phyloP scores from a whole-genome alignment of 1,140 invertebrate species.

The Doryteuthis pealeii region DNA sequence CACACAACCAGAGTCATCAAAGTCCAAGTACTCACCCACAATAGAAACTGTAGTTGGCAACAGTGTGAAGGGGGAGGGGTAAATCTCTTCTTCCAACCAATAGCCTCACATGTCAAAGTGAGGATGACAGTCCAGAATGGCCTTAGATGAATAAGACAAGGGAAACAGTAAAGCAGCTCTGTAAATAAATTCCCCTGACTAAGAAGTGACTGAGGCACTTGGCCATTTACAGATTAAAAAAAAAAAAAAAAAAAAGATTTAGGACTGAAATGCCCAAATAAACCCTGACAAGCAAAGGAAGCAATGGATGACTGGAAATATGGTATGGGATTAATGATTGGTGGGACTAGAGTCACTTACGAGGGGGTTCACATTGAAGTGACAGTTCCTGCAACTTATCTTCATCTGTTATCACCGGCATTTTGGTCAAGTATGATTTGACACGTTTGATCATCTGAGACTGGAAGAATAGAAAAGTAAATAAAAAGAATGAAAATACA shows the following conservation, averaged over 20 bases:
- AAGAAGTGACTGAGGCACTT: no score
- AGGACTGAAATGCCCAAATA: no score
- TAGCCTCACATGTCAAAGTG: background rate
- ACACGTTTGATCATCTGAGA: slow-evolving; percentile 96
- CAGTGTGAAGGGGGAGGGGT: background rate
- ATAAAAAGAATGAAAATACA: background rate
- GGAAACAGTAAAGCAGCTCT: background rate
- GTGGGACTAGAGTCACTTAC: slow-evolving; percentile 27
- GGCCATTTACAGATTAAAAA: no score
- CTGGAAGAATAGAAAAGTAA: slow-evolving; percentile 48
- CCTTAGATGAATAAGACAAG: background rate
- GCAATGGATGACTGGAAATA: background rate
- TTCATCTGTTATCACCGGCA: slow-evolving; percentile 91
- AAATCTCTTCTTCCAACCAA: no score
- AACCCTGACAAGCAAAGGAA: no score
- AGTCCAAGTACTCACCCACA: background rate
- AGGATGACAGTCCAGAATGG: background rate
- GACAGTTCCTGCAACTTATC: slow-evolving; percentile 85
- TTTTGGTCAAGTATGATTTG: slow-evolving; percentile 90
- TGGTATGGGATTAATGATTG: background rate
- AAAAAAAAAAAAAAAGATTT: no score
- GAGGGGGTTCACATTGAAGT: slow-evolving; percentile 79
- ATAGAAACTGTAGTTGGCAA: background rate
- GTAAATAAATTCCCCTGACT: no score
- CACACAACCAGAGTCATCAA: background rate